Base-by-base conservation (phyloP, 1,140 invertebrate species). In the Nymphalis io region DNA sequence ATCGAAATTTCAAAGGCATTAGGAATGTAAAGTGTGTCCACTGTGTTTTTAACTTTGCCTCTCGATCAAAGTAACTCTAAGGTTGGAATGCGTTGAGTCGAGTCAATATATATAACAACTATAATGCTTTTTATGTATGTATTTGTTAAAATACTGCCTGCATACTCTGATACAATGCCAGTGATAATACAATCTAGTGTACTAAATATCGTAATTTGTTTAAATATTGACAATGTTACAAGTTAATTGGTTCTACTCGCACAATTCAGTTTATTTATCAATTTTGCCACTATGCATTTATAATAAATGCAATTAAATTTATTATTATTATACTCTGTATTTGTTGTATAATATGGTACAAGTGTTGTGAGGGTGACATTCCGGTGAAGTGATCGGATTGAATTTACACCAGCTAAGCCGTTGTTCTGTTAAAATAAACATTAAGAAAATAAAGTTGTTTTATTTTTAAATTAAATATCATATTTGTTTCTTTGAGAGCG, bases 381-480 rank as follows among this genome's bases (percentile, higher is more conserved):
- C 64, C 64, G 33, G 64, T n/a, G 53, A 8, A 21, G 18, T 12
- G 38, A 23, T 27, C 15, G 38, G 61, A 39, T 51, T 65, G 40
- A 23, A 46, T 1, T 23, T 21, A n/a, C 16, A 58, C 8, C 18
- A 21, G 20, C 20, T 55, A 58, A 23, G 53, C 63, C 39, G 64
- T 67, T 48, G 64, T 60, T 48, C 53, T 67, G 65, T 67, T 67
- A 27, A 60, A 67, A 67, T 60, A 67, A 67, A 67, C 38, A 8
- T 15, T 51, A 1, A 48, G n/a, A 51, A 51, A 48, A 48, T 4
- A 60, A 0, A 11, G 2, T 23, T 62, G 60, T 62, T 62, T 33
- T 38, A 48, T 48, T 62, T 48, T 23, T 20, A 2, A 53, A 51
- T 51, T 21, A 51, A 21, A 6, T 15, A 21, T 23, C 16, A n/a